Evolutionary conservation across 2,113 vertebrate species (phyloP).

Genomic region (Rhinoderma darwinii): DNA sequence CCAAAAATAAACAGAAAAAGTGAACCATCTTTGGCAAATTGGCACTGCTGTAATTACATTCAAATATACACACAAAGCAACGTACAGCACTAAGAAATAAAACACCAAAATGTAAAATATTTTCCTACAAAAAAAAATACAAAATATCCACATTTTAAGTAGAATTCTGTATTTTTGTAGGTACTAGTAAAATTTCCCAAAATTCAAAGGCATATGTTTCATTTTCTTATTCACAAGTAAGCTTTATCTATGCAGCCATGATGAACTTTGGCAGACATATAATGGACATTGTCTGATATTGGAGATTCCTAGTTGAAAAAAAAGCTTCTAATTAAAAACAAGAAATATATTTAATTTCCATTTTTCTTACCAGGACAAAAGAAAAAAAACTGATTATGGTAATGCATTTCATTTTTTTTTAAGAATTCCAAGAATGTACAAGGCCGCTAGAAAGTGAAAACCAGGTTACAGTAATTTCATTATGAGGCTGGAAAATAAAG

Average conservation of each 20-base stretch:
- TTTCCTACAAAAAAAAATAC: constrained; percentile 98
- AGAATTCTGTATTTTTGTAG: constrained; percentile 85
- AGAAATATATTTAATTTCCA: constrained; percentile 15
- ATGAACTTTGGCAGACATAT: constrained; percentile 90
- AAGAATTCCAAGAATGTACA: constrained; percentile 77
- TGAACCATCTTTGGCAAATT: constrained; percentile 99
- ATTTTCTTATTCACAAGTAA: constrained; percentile 68
- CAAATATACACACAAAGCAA: constrained; percentile 97
- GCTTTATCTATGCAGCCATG: constrained; percentile 83
- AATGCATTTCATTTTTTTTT: neutral
- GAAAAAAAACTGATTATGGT: neutral
- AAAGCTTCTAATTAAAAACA: constrained; percentile 66
- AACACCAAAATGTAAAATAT: constrained; percentile 87
- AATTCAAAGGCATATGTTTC: constrained; percentile 89
- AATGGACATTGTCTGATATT: constrained; percentile 78
- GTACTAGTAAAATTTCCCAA: constrained; percentile 79
- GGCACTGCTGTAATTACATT: constrained; percentile 99
- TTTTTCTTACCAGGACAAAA: neutral
- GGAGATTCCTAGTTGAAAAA: constrained; percentile 70
- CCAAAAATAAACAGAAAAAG: constrained; percentile 75
- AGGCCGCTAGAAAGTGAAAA: constrained; percentile 93
- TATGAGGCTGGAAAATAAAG: constrained; percentile 56
- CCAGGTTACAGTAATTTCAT: constrained; percentile 67
- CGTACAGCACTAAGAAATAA: constrained; percentile 95
- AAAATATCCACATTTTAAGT: constrained; percentile 99